These are phyloP conservation scores for Athrips mouffetella DNA, from an alignment of 2,888 invertebrate genomes.

Conservation along the genomic window DNA sequence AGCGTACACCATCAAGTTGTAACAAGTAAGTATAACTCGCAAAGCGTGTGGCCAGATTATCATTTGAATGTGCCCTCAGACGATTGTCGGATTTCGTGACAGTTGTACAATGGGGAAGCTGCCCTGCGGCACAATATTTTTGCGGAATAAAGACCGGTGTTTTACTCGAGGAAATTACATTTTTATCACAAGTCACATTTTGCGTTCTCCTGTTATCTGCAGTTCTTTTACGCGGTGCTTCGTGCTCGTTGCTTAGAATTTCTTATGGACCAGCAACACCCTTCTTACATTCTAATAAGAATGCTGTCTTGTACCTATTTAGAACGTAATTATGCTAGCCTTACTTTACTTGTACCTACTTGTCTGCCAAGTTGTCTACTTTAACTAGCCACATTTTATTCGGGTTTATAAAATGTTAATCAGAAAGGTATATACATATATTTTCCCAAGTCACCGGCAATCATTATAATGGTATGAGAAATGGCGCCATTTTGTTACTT, in stretches of 20 bases:
- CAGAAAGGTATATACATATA: constrained; percentile 17
- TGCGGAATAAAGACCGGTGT: constrained; percentile 52
- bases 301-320: too few relatives aligned
- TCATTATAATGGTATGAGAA: constrained; percentile 40
- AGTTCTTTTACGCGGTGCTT: constrained; percentile 34
- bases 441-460: constrained; percentile 46
- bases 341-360: too few relatives aligned
- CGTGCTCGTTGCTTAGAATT: constrained; percentile 31
- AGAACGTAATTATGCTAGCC: too few relatives aligned
- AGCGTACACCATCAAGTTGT: constrained; percentile 29
- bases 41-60: constrained; percentile 72
- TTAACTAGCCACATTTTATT: too few relatives aligned
- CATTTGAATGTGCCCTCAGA: constrained; percentile 74
- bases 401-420: constrained; percentile 6
- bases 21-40: constrained; percentile 56
- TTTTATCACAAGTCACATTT: constrained; percentile 60
- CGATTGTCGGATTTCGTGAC: constrained; percentile 70
- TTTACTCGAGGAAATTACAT: constrained; percentile 57
- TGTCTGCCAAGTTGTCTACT: too few relatives aligned
- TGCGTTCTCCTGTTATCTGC: constrained; percentile 41
- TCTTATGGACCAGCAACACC: constrained; percentile 8
- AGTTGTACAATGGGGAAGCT: constrained; percentile 61
- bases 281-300: constrained; percentile 10
- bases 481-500: constrained; percentile 38
- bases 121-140: constrained; percentile 59